These are phyloP conservation scores for Venustaconcha ellipsiformis DNA, from an alignment of 1,140 invertebrate species.

Conservation along the genomic window DNA sequence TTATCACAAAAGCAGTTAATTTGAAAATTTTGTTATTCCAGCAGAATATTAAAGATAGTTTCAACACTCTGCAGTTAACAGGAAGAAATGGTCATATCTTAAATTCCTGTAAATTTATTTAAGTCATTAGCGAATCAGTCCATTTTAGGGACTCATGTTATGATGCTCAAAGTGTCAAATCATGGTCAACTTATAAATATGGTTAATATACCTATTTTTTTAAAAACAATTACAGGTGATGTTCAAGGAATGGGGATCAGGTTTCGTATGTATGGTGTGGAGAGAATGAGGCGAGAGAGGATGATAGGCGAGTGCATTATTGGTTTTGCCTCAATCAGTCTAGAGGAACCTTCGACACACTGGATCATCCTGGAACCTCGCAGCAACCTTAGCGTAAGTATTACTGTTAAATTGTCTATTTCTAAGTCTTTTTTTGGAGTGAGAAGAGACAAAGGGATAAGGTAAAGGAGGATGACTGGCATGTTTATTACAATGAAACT, in stretches of 20 bases:
- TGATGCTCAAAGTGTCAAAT: not conserved
- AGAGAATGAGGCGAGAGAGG: constrained; percentile 88
- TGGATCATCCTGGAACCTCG: constrained; percentile 89
- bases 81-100: too few relatives aligned
- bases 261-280: constrained; percentile 90
- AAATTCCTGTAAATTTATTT: too few relatives aligned
- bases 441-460: not conserved
- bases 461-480: too few relatives aligned
- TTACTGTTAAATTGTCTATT: not conserved
- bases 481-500: too few relatives aligned
- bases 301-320: constrained; percentile 91
- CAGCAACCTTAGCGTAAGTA: constrained; percentile 82
- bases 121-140: not conserved
- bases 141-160: not conserved
- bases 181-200: not conserved
- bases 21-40: too few relatives aligned
- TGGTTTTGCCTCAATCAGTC: constrained; percentile 87
- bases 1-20: too few relatives aligned
- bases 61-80: too few relatives aligned
- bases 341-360: constrained; percentile 89
- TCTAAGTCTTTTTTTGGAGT: not conserved
- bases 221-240: constrained; percentile 76
- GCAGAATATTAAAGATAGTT: too few relatives aligned
- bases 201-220: constrained; percentile 6
- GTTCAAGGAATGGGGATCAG: constrained; percentile 91